These are phyloP conservation scores for Schmidtea mediterranea DNA, from an alignment of 1,140 invertebrate genomes.

Conservation along the genomic window DNA sequence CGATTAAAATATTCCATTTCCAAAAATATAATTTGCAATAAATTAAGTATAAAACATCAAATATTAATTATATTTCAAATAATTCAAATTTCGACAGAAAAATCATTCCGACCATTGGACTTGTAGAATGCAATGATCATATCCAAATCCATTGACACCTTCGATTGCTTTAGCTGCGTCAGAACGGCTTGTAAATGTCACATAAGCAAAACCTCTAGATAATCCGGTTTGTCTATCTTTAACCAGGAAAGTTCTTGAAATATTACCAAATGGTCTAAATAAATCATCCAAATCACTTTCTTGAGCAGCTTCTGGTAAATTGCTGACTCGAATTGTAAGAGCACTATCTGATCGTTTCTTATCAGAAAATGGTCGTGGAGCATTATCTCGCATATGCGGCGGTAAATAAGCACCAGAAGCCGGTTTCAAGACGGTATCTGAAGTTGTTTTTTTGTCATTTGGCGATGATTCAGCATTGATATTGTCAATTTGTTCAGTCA, in stretches of 20 bases:
- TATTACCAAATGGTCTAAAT: constrained; percentile 61
- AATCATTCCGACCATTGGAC: constrained; percentile 81
- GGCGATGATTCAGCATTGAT: too few species aligned
- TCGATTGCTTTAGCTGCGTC: constrained; percentile 71
- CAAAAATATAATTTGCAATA: too few species aligned
- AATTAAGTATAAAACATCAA: too few species aligned
- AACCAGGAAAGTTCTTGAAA: constrained; percentile 57
- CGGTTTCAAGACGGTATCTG: too few species aligned
- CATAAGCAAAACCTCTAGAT: constrained; percentile 53
- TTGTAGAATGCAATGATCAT: constrained; percentile 85
- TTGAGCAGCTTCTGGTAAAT: constrained; percentile 74
- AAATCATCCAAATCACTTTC: constrained; percentile 80
- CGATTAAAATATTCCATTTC: too few species aligned
- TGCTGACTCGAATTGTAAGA: constrained; percentile 72
- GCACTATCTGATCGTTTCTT: constrained; percentile 45
- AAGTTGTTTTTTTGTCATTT: too few species aligned
- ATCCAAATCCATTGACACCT: constrained; percentile 67
- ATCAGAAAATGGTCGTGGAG: constrained; percentile 20
- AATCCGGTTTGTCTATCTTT: constrained; percentile 39
- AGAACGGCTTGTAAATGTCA: constrained; percentile 60
- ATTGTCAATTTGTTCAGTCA: too few species aligned
- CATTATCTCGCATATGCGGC: constrained; percentile 52
- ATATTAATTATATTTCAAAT: too few species aligned
- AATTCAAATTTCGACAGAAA: background rate
- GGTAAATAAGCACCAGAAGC: constrained; percentile 37